Percentiles rank a stretch among this genome's conserved stretches.
Evolutionary conservation across 2,888 invertebrate genomes (phyloP).

Genomic region (Cataglyphis livida): DNA sequence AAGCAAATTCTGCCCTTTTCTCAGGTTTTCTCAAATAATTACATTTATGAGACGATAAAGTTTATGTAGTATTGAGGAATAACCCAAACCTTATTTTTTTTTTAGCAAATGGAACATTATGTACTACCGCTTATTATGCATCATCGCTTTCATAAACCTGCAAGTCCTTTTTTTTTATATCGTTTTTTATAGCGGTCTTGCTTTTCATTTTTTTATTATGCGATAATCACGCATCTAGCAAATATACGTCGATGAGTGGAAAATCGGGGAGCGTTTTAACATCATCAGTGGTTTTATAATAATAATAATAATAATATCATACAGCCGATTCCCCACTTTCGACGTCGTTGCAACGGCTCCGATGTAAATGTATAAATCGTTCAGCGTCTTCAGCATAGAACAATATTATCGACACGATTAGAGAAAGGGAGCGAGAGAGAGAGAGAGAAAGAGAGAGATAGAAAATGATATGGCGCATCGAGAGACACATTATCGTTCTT

Average conservation of each 20-base stretch:
- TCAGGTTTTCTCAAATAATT: neutral
- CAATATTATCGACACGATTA: slow-evolving; percentile 42
- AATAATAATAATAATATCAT: slow-evolving; percentile 25
- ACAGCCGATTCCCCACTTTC: neutral
- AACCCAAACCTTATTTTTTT: too few species aligned
- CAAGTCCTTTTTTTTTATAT: neutral
- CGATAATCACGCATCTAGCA: neutral
- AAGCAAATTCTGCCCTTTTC: neutral
- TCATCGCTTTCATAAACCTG: neutral
- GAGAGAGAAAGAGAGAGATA: slow-evolving; percentile 14
- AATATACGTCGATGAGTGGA: neutral
- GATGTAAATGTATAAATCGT: slow-evolving; percentile 18
- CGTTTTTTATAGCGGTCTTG: neutral
- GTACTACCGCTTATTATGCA: neutral
- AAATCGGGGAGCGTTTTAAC: neutral
- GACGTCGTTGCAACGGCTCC: slow-evolving; percentile 31
- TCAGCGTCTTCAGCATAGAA: slow-evolving; percentile 15
- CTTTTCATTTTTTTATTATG: slow-evolving; percentile 1
- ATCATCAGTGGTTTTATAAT: slow-evolving; percentile 17
- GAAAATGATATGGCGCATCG: neutral
- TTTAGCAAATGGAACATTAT: neutral
- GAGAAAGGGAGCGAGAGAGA: slow-evolving; percentile 11
- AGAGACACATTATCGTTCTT: slow-evolving; percentile 48
- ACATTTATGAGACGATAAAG: neutral
- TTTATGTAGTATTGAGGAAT: neutral